Evolutionary conservation across 2,888 invertebrate genomes (phyloP).

Genomic region (Mimas tiliae): DNA sequence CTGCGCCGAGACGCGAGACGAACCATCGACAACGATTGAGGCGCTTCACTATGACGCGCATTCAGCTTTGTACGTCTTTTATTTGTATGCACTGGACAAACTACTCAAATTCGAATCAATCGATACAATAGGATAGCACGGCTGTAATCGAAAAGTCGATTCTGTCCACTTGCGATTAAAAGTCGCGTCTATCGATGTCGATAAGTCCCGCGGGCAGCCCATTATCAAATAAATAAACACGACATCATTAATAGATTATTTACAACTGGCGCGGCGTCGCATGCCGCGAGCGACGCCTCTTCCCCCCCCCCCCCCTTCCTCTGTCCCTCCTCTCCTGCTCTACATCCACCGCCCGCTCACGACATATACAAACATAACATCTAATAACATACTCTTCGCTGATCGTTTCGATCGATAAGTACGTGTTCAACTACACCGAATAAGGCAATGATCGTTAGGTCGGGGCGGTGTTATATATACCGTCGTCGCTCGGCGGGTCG

Average conservation of each 20-base stretch:
- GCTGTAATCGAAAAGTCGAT: conserved; percentile 17
- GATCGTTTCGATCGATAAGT: conserved; percentile 1
- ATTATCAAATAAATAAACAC: conserved; percentile 40
- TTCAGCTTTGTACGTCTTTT: no score
- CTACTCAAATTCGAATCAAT: not conserved
- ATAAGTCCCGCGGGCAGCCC: conserved; percentile 18
- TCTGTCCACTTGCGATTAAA: conserved; percentile 10
- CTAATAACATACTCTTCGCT: not conserved
- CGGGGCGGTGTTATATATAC: not conserved
- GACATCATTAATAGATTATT: conserved; percentile 40
- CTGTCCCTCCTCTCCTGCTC: not conserved
- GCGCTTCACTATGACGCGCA: not conserved
- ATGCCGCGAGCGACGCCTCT: conserved; percentile 30
- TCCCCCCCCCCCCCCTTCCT: no score
- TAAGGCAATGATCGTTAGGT: not conserved
- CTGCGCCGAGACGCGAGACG: not conserved
- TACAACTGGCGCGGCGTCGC: conserved; percentile 42
- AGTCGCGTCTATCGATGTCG: conserved; percentile 11
- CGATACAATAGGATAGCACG: conserved; percentile 10
- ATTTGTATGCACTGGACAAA: conserved; percentile 10
- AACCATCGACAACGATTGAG: not conserved
- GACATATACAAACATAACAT: not conserved
- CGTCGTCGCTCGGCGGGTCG: not conserved
- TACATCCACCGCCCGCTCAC: not conserved
- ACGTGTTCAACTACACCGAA: not conserved